phyloP scores from a whole-genome alignment of 92 coral and sea anemone genomes.

The Epizoanthus scotinus region DNA sequence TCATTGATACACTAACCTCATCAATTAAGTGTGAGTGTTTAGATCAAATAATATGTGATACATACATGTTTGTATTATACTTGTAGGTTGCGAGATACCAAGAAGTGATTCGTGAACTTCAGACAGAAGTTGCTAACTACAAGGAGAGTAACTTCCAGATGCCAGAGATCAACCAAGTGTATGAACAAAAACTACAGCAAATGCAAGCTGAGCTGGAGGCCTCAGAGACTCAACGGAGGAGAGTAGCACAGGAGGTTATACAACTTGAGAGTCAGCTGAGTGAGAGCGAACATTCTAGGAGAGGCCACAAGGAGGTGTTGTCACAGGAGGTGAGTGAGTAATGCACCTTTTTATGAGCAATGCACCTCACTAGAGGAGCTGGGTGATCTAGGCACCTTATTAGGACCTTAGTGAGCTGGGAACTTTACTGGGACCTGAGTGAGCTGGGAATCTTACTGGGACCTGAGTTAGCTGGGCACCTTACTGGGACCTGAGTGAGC shows the following conservation, averaged over 20 bases:
- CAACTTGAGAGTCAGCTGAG: slow-evolving; percentile 77
- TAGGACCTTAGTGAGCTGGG: too few relatives aligned
- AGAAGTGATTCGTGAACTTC: slow-evolving; percentile 82
- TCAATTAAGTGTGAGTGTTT: too few relatives aligned
- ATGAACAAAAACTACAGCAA: slow-evolving; percentile 74
- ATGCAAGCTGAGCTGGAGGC: slow-evolving; percentile 83
- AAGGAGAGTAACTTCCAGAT: slow-evolving; percentile 49
- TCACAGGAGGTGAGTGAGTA: slow-evolving; percentile 64
- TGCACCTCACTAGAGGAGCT: too few relatives aligned
- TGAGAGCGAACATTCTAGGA: slow-evolving; percentile 59
- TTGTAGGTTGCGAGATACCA: slow-evolving; percentile 82
- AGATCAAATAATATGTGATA: too few relatives aligned
- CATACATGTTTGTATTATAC: neutral
- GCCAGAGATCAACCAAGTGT: slow-evolving; percentile 72
- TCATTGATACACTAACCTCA: too few relatives aligned
- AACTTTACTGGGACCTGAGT: too few relatives aligned
- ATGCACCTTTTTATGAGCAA: neutral
- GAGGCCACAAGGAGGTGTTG: slow-evolving; percentile 73
- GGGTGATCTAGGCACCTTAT: too few relatives aligned
- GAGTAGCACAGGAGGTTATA: slow-evolving; percentile 64
- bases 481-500: too few relatives aligned
- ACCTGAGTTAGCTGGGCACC: too few relatives aligned
- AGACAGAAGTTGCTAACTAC: slow-evolving; percentile 59
- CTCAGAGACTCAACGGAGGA: slow-evolving; percentile 73
- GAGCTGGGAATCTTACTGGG: too few relatives aligned